These are phyloP conservation scores for Rambutsinella grinnellia DNA, from an alignment of 2,888 invertebrate genomes.

Conservation along the genomic window DNA sequence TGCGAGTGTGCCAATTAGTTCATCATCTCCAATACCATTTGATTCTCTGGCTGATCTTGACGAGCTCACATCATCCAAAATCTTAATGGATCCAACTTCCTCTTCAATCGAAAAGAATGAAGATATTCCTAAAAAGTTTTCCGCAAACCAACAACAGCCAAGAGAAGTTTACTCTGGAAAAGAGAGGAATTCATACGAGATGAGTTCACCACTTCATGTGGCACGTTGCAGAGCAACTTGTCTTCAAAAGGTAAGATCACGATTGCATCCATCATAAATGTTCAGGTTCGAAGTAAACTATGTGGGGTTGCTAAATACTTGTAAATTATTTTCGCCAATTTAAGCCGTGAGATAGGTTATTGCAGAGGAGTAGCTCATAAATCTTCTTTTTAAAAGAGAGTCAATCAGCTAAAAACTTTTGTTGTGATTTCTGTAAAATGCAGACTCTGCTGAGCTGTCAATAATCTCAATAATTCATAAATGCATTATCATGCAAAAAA, in stretches of 20 bases:
- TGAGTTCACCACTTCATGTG: constrained; percentile 44
- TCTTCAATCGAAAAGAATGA: background rate
- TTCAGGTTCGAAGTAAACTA: background rate
- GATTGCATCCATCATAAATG: constrained; percentile 3
- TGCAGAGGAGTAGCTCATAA: background rate
- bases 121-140: background rate
- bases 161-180: background rate
- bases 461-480: too few relatives aligned
- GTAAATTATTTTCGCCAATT: too few relatives aligned
- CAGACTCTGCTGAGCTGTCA: too few relatives aligned
- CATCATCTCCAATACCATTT: background rate
- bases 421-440: too few relatives aligned
- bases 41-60: constrained; percentile 12
- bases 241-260: constrained; percentile 36
- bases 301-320: background rate
- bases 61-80: constrained; percentile 22
- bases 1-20: constrained; percentile 27
- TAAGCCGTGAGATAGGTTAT: background rate
- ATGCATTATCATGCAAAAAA: too few relatives aligned
- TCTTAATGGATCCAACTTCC: constrained; percentile 33
- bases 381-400: too few relatives aligned
- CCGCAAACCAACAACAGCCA: background rate
- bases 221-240: constrained; percentile 47
- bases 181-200: constrained; percentile 17
- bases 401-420: too few relatives aligned